Conservation (phyloP, 2,797 vertebrate species). For the Smutsia temminckii region DNA sequence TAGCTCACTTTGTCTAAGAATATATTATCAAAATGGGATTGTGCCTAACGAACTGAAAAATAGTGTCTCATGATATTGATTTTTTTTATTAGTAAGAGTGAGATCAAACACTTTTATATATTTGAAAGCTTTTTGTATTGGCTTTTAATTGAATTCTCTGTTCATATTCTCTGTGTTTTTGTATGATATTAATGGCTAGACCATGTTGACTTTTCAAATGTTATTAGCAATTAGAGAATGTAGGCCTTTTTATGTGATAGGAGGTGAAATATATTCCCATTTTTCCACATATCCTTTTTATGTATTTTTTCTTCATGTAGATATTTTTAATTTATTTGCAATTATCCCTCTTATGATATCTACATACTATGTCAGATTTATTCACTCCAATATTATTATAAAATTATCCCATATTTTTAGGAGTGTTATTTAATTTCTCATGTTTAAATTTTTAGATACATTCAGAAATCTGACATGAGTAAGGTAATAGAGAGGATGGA, state of each 20-base stretch:
- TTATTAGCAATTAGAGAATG: neutral
- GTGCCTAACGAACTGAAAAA: neutral
- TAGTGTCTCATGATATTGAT: neutral
- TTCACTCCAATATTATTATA: neutral
- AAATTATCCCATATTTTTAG: neutral
- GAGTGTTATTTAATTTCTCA: neutral
- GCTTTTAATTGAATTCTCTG: neutral
- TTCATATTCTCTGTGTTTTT: neutral
- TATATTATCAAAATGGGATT: neutral
- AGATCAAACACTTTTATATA: neutral
- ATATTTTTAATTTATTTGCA: neutral
- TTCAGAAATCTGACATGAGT: neutral
- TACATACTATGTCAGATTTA: neutral
- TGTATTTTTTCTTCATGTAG: neutral
- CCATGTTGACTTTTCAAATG: neutral
- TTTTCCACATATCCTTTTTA: neutral
- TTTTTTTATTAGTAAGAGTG: neutral
- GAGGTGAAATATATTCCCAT: neutral
- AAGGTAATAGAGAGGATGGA: neutral
- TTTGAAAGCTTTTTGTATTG: neutral
- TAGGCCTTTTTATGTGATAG: neutral
- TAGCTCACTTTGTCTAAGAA: neutral
- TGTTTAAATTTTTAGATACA: neutral
- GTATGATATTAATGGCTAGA: neutral
- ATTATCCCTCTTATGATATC: neutral